Evolutionary conservation across 1,140 invertebrate genomes (phyloP), one percentile per base, ranked within the genome.

Genomic region (Sminthurinus signatus): DNA sequence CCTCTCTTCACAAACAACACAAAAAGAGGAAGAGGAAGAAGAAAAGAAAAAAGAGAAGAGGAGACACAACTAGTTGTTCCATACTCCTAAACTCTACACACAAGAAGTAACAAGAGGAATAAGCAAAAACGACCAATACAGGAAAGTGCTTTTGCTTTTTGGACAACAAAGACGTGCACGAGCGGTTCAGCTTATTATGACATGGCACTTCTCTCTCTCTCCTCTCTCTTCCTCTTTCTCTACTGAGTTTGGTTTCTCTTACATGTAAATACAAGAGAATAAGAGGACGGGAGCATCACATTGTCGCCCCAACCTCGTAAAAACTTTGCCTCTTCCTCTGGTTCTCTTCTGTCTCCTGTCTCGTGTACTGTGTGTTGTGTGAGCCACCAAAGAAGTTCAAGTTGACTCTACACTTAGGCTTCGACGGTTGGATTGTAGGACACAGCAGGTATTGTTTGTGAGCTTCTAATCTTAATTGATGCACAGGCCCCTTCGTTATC

Each of bases 71-170:
- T n/a, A n/a, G n/a, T n/a, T n/a, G n/a, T n/a, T n/a, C n/a, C n/a
- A n/a, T n/a, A n/a, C n/a, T n/a, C n/a, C n/a, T n/a, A n/a, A n/a
- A n/a, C n/a, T n/a, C n/a, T n/a, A n/a, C n/a, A n/a, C n/a, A n/a
- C n/a, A n/a, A n/a, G n/a, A n/a, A 64, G 56, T 14, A 29, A 57
- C 19, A 51, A 29, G 50, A 29, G 31, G 60, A 54, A 43, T 19
- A n/a, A 29, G 52, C 65, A 67, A 62, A 59, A 62, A 58, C 60
- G 55, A 62, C 54, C 65, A 67, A 67, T 67, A 67, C 60, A 62
- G 60, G 25, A 62, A 60, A 67, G 65, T 67, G 65, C 65, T 67
- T 67, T 66, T 67, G 65, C 65, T 67, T 67, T 66, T 67, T 67
- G 65, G 60, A 67, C 65, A 67, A 67, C 65, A 67, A 67, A 67